Base-by-base conservation (phyloP, 2,888 invertebrate species). In the Lypha dubia region DNA sequence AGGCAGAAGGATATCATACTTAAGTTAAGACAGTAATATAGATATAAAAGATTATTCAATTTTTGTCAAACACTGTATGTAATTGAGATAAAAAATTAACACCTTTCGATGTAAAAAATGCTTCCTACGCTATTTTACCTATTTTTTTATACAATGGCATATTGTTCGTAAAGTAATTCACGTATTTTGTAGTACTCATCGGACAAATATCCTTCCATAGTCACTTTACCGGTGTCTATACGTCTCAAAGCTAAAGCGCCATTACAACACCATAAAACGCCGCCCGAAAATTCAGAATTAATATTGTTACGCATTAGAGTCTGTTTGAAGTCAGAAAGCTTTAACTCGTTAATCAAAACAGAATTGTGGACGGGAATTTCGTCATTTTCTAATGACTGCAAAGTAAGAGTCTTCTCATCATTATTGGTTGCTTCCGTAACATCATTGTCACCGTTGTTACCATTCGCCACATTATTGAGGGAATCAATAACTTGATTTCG, bases 121-220 rank as follows among this genome's bases (percentile, higher is more conserved):
- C n/a, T 20, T n/a, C n/a, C n/a, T n/a, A n/a, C n/a, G n/a, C n/a
- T n/a, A n/a, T n/a, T n/a, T n/a, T n/a, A n/a, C n/a, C n/a, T n/a
- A n/a, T 17, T 32, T 56, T 73, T 62, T 93, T 94, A 98, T 73
- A 99, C 95, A 90, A 99, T 98, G 79, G 99, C 99, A 92, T 98
- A 99, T 91, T 99, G 99, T 86, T 97, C 96, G 91, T 99, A 99
- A 38, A 99, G 93, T 46, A 99, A 93, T 88, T 98, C 97, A 79
- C 98, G 94, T 62, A 99, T 96, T 94, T 95, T 96, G 93, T 96
- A 99, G 92, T 98, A 99, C 87, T 99, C 98, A 88, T 98, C 98
- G 8, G 98, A 97, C 0, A 98, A 93, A 77, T 97, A 96, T 0
- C 99, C 99, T 93, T 99, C 99, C 82, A 99, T 93, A 44, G 97